phyloP scores from a whole-genome alignment of 1,140 invertebrate genomes.

The Sipha flava region DNA sequence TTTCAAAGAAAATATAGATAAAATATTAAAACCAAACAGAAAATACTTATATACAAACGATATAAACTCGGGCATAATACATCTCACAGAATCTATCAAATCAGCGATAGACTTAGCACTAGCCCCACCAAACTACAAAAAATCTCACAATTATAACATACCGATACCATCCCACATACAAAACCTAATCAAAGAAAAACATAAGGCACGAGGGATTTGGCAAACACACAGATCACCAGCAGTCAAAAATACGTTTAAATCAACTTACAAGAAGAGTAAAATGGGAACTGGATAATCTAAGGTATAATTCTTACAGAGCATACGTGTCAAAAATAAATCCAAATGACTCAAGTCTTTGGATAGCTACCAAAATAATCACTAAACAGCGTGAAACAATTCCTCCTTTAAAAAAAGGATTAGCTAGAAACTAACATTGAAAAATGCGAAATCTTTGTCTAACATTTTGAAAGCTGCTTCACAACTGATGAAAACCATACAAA shows the following conservation, averaged over 20 bases:
- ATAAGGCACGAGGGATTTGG: background rate
- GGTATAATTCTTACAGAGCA: too few species aligned
- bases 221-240: background rate
- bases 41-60: background rate
- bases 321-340: background rate
- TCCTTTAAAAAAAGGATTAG: background rate
- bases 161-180: background rate
- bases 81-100: background rate
- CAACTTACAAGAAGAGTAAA: too few species aligned
- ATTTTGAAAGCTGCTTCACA: too few species aligned
- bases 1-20: background rate
- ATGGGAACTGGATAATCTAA: too few species aligned
- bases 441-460: too few species aligned
- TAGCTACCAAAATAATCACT: background rate
- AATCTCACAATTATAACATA: background rate
- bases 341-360: background rate
- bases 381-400: background rate
- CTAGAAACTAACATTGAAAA: background rate
- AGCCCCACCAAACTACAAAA: background rate
- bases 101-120: background rate
- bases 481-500: too few species aligned
- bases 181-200: background rate
- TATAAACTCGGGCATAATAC: background rate
- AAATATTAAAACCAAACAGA: background rate
- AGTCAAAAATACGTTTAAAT: too few species aligned